These are phyloP conservation scores for Syritta pipiens DNA, from an alignment of 2,888 invertebrate genomes.

Conservation along the genomic window DNA sequence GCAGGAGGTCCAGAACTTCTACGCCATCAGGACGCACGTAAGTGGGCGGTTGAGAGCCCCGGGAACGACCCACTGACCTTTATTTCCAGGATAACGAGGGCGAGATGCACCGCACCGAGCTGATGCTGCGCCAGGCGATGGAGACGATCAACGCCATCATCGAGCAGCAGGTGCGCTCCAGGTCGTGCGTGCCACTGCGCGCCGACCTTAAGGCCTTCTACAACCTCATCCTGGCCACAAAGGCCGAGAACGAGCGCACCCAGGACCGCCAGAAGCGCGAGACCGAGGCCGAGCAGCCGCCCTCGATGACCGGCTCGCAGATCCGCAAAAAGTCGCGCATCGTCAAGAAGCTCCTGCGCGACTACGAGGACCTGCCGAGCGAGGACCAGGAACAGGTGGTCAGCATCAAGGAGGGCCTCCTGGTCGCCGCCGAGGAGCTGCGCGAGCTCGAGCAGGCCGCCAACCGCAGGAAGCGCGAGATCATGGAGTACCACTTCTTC, in stretches of 20 bases:
- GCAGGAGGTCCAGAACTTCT: conserved; percentile 62
- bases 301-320: conserved; percentile 69
- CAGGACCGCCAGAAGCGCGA: conserved; percentile 73
- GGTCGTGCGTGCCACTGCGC: conserved; percentile 74
- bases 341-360: conserved; percentile 75
- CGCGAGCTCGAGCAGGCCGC: conserved; percentile 9
- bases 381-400: conserved; percentile 73
- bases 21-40: conserved; percentile 70
- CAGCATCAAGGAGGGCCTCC: conserved; percentile 72
- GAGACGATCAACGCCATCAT: conserved; percentile 75
- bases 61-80: too few relatives aligned
- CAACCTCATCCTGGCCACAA: conserved; percentile 72
- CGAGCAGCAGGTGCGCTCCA: conserved; percentile 74
- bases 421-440: conserved; percentile 47
- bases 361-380: conserved; percentile 74
- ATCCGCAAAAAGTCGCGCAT: conserved; percentile 73
- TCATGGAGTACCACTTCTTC: not conserved
- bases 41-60: conserved; percentile 6
- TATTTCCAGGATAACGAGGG: conserved; percentile 63
- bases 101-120: conserved; percentile 72
- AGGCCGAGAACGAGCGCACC: conserved; percentile 70
- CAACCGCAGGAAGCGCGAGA: conserved; percentile 24
- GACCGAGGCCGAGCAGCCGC: conserved; percentile 58
- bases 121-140: conserved; percentile 74
- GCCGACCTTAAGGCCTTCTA: conserved; percentile 76